Conservation (phyloP, 2,113 vertebrate genomes). For the Takifugu bimaculatus region DNA sequence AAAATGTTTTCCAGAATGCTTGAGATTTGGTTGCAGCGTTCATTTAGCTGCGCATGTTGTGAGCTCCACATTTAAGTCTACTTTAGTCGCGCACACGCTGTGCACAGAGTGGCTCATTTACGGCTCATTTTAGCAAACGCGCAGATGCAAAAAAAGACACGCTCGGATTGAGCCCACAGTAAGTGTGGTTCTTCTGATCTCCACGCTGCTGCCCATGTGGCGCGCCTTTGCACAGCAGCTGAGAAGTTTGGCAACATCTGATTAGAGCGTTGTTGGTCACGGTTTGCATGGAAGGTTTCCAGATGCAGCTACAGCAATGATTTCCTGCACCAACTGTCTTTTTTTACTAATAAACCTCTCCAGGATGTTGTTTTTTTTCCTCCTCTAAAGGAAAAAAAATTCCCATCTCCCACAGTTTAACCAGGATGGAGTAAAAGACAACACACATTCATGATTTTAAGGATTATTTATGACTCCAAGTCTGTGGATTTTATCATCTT, state of each 20-base stretch:
- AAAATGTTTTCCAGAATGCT: background rate
- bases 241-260: slow-evolving; percentile 29
- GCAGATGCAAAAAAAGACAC: background rate
- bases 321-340: background rate
- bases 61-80: slow-evolving; percentile 40
- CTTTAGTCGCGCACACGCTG: slow-evolving; percentile 40
- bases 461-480: too few species aligned
- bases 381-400: too few species aligned
- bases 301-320: slow-evolving; percentile 42
- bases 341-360: too few species aligned
- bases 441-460: too few species aligned
- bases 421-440: too few species aligned
- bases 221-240: slow-evolving; percentile 33
- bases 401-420: too few species aligned
- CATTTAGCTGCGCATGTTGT: slow-evolving; percentile 12
- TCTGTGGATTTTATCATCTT: too few species aligned
- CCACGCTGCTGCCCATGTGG: slow-evolving; percentile 46
- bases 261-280: slow-evolving; percentile 52
- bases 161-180: slow-evolving; percentile 54
- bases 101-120: slow-evolving; percentile 25
- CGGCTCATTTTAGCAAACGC: slow-evolving; percentile 44
- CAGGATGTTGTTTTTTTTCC: too few species aligned
- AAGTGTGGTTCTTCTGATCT: slow-evolving; percentile 56
- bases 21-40: slow-evolving; percentile 4
- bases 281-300: slow-evolving; percentile 43